Base-by-base conservation (phyloP, 2,888 invertebrate species). In the Rugalucina vietnamica region DNA sequence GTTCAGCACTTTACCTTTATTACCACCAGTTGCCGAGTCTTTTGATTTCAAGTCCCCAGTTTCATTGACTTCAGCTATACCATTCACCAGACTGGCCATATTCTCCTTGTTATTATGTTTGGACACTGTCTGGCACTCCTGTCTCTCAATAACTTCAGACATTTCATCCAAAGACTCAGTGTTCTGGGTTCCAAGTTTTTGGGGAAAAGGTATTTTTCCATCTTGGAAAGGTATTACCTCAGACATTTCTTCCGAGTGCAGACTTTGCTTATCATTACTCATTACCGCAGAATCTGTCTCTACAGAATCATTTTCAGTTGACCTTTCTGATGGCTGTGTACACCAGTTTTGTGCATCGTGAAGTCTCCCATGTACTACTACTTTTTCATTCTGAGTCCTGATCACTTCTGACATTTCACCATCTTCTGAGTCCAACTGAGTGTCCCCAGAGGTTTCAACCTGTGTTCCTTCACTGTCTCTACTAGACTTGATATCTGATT, bases 331-430 rank as follows among this genome's bases (percentile, higher is more conserved):
- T 34, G 32, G 65, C 21, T 65, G 34, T 65, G 65, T 65, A 65
- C 65, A 65, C 65, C 65, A 65, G 8, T 65, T 65, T 34, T 65
- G 65, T 2, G 34, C 65, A 65, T 65, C 65, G 18, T 65, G 34
- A 60, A 29, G 60, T 32, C 24, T 65, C 34, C 3, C 18, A n/a
- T n/a, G n/a, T 34, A 65, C 32, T 18, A 65, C 65, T 21, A 65
- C 34, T 34, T 12, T 65, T 10, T 65, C 65, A 29, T 65, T 65
- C 34, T 29, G 65, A 34, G 27, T 12, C 21, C 34, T 32, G 32
- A 65, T 65, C 32, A 65, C 34, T 65, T 65, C 65, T n/a, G 65
- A 65, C 65, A 65, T 65, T 65, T 65, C 65, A 34, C 34, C 34
- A 34, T 34, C 34, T 1, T 34, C 32, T 21, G 65, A 32, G 14